A percentile compares a stretch with the other conserved stretches of the same genome.
phyloP scores from a whole-genome alignment of 1,140 invertebrate species.

The Euura lappo region DNA sequence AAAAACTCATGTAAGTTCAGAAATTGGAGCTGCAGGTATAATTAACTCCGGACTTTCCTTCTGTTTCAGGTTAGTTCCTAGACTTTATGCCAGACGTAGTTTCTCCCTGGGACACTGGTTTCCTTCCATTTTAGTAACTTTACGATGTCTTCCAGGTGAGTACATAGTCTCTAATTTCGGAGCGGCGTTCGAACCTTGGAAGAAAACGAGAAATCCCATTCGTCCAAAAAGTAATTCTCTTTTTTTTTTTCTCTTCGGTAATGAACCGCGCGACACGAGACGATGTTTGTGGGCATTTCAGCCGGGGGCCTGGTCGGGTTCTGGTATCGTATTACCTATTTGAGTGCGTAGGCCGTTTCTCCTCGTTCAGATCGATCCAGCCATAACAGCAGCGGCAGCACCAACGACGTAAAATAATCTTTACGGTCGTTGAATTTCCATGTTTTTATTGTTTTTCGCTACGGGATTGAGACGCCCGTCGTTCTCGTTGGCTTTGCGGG shows the following conservation, averaged over 20 bases:
- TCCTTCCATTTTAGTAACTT: neutral
- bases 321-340: neutral
- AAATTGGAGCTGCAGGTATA: neutral
- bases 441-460: slow-evolving; percentile 6
- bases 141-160: neutral
- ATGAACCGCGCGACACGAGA: neutral
- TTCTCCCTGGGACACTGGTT: no score
- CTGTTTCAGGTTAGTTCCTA: neutral
- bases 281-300: neutral
- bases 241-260: neutral
- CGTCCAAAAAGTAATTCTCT: neutral
- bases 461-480: neutral
- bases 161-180: no score
- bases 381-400: neutral
- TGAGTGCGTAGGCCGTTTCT: neutral
- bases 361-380: neutral
- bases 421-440: slow-evolving; percentile 4
- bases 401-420: neutral
- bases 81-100: no score
- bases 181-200: no score
- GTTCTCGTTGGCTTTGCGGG: neutral
- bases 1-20: no score
- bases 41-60: neutral
- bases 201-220: no score
- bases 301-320: neutral